phyloP scores from a whole-genome alignment of 2,888 invertebrate genomes.

The Cantharis nigra region DNA sequence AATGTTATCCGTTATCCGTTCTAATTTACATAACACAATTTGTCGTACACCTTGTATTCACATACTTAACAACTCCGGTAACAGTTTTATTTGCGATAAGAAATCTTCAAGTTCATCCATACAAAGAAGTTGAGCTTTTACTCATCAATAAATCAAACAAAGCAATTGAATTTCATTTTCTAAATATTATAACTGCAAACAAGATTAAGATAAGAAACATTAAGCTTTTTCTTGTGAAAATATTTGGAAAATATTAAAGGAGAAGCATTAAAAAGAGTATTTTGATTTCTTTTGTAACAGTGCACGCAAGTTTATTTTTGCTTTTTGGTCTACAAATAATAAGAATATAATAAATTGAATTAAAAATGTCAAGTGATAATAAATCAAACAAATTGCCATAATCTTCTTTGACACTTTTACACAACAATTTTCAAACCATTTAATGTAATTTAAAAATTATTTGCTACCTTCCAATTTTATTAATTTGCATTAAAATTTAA shows the following conservation, averaged over 20 bases:
- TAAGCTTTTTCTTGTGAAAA: background rate
- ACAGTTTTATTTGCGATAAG: constrained; percentile 33
- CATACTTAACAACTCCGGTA: constrained; percentile 32
- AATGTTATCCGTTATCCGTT: constrained; percentile 35
- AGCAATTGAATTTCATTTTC: background rate
- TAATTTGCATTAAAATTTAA: too few relatives aligned
- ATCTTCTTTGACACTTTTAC: too few relatives aligned
- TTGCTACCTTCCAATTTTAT: too few relatives aligned
- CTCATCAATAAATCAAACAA: constrained; percentile 16
- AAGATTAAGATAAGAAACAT: background rate
- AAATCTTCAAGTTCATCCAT: constrained; percentile 12
- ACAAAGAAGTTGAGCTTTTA: constrained; percentile 13
- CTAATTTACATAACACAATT: constrained; percentile 37
- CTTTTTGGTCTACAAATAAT: background rate
- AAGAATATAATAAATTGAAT: too few relatives aligned
- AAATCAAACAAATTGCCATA: too few relatives aligned
- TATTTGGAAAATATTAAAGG: background rate
- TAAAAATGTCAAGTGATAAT: too few relatives aligned
- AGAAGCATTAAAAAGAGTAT: background rate
- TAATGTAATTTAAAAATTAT: too few relatives aligned
- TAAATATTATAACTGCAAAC: background rate
- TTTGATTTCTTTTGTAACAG: background rate
- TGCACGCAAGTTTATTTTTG: background rate
- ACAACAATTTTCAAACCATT: too few relatives aligned
- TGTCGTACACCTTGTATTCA: constrained; percentile 35